Evolutionary conservation across 2,113 vertebrate species (phyloP).

Genomic region (Archocentrus centrarchus): DNA sequence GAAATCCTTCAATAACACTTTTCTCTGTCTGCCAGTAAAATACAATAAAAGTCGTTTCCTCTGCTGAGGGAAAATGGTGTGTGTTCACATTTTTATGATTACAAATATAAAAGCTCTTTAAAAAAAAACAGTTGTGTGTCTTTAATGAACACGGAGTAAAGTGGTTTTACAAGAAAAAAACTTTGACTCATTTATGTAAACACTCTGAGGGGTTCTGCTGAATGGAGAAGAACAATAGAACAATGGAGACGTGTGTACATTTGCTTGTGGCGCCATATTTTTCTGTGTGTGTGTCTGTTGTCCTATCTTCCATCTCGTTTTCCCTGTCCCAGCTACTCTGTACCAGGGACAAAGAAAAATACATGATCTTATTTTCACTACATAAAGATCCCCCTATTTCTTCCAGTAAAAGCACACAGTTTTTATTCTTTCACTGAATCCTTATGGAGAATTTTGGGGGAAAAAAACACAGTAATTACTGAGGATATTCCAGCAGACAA

Average conservation of each 20-base stretch:
- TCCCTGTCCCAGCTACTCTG: not conserved
- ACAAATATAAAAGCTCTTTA: not conserved
- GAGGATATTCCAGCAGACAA: not conserved
- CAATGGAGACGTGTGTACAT: slow-evolving; percentile 63
- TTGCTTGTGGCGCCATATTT: slow-evolving; percentile 49
- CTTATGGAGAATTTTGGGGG: not conserved
- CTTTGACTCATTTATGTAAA: slow-evolving; percentile 44
- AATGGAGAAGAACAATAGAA: slow-evolving; percentile 68
- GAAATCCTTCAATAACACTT: slow-evolving; percentile 71
- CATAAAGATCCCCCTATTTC: not conserved
- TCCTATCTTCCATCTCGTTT: slow-evolving; percentile 21
- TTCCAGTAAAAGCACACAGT: not conserved
- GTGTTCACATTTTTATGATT: slow-evolving; percentile 45
- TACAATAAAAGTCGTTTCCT: slow-evolving; percentile 78
- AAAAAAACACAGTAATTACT: not conserved
- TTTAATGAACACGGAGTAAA: not conserved
- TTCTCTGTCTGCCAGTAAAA: slow-evolving; percentile 72
- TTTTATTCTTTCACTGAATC: not conserved
- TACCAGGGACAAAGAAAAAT: slow-evolving; percentile 20
- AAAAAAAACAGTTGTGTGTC: not conserved
- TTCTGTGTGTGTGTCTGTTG: slow-evolving; percentile 29
- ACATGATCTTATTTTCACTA: not conserved
- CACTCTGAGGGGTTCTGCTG: slow-evolving; percentile 31
- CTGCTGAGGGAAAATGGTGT: slow-evolving; percentile 36
- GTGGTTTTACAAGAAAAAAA: not conserved